Evolutionary conservation across 2,888 invertebrate species (phyloP), one percentile per base, ranked within the genome.

Genomic region (Tetragonisca angustula): DNA sequence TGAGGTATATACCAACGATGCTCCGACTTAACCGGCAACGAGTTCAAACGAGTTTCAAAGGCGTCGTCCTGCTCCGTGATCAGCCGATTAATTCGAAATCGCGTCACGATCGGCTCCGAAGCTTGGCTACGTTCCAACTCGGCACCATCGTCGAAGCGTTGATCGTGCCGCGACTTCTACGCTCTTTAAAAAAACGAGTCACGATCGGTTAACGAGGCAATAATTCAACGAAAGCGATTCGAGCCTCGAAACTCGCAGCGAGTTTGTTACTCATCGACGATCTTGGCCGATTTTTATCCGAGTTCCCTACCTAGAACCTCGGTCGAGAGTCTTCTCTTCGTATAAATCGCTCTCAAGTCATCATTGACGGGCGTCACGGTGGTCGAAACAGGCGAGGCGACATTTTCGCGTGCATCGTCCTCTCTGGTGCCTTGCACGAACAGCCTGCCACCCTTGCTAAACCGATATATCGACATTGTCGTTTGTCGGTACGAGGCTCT

Each of bases 241-340:
- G 24, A 49, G 24, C 67, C n/a, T 27, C 49, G 54, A 64, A 21
- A 36, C 54, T 15, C 56, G 64, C 36, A 27, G 24, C 56, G 19
- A 19, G 61, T 43, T 43, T 43, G 17, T 19, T 17, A 17, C 2
- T 32, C n/a, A n/a, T n/a, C 64, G 17, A 17, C 24, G 15, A 59
- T 27, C 43, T 5, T 50, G 91, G 91, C 68, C 77, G 50, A 43
- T 43, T 65, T 64, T 32, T n/a, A 19, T 19, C 71, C 32, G 27
- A 36, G 32, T 56, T 74, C 84, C 43, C 88, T 92, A 94, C 98
- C 98, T 92, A 97, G 95, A 94, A 98, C 97, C 95, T 98, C 97
- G 91, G 98, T 98, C 93, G 97, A 97, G 93, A 98, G 95, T 90
- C 97, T 96, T 93, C 98, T 97, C 94, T 97, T 97, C 91, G 97